Conservation (phyloP, 2,797 vertebrate genomes). For the Gymnodraco acuticeps region DNA sequence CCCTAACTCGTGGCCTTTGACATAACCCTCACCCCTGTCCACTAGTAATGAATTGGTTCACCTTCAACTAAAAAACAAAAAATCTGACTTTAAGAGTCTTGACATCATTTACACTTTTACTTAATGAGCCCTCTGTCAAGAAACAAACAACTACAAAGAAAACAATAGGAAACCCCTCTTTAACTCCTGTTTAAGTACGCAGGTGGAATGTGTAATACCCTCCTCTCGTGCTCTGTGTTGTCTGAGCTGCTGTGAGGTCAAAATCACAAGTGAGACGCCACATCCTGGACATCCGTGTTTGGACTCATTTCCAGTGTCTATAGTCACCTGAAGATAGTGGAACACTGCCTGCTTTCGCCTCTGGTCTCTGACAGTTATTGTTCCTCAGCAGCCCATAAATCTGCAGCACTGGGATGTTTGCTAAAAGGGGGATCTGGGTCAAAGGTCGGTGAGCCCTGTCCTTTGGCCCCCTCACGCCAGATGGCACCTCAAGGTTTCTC, state of each 20-base stretch:
- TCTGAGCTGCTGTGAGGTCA: constrained; percentile 59
- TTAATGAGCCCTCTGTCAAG: not conserved
- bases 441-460: constrained; percentile 84
- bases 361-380: constrained; percentile 80
- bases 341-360: constrained; percentile 57
- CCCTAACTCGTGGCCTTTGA: constrained; percentile 65
- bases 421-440: constrained; percentile 86
- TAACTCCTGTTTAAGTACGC: not conserved
- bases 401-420: constrained; percentile 82
- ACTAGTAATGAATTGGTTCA: constrained; percentile 48
- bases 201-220: constrained; percentile 39
- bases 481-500: constrained; percentile 87
- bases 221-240: constrained; percentile 38
- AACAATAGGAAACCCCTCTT: not conserved
- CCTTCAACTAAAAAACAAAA: constrained; percentile 18
- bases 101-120: constrained; percentile 2
- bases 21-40: constrained; percentile 50
- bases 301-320: constrained; percentile 54
- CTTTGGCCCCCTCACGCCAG: constrained; percentile 83
- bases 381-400: constrained; percentile 86
- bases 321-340: constrained; percentile 71
- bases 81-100: not conserved
- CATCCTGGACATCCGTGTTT: constrained; percentile 54
- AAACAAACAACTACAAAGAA: not conserved
- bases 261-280: constrained; percentile 61